Conservation (phyloP, 2,113 vertebrate genomes). For the Dinomys branickii region DNA sequence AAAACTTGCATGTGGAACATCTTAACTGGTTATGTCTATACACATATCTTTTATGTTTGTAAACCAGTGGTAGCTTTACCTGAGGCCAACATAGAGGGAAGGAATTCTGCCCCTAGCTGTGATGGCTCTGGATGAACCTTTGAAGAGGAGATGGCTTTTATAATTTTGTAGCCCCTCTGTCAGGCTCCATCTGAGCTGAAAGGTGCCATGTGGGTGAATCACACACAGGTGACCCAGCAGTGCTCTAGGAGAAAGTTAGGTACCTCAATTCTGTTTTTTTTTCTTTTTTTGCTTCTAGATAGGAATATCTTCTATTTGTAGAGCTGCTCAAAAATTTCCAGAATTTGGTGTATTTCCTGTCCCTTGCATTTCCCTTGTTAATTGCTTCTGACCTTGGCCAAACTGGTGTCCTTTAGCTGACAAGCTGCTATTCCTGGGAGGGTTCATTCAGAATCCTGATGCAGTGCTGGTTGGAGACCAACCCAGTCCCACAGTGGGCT, state of each 20-base stretch:
- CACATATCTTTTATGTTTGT: not conserved
- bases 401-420: not conserved
- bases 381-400: not conserved
- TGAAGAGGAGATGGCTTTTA: not conserved
- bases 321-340: conserved; percentile 19
- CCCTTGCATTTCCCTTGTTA: not conserved
- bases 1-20: not conserved
- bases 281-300: not conserved
- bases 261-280: not conserved
- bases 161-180: not conserved
- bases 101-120: not conserved
- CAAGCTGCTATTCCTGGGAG: not conserved
- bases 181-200: not conserved
- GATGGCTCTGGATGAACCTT: not conserved
- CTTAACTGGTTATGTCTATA: not conserved
- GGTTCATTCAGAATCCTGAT: not conserved
- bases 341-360: not conserved
- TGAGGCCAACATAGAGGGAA: not conserved
- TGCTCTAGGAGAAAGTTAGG: not conserved
- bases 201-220: not conserved
- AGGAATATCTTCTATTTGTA: conserved; percentile 15
- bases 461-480: fast-evolving
- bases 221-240: not conserved
- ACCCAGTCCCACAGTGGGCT: not conserved
- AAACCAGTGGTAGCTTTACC: not conserved